Base-by-base conservation (phyloP, 2,113 vertebrate genomes). In the Cephalophus harveyi region DNA sequence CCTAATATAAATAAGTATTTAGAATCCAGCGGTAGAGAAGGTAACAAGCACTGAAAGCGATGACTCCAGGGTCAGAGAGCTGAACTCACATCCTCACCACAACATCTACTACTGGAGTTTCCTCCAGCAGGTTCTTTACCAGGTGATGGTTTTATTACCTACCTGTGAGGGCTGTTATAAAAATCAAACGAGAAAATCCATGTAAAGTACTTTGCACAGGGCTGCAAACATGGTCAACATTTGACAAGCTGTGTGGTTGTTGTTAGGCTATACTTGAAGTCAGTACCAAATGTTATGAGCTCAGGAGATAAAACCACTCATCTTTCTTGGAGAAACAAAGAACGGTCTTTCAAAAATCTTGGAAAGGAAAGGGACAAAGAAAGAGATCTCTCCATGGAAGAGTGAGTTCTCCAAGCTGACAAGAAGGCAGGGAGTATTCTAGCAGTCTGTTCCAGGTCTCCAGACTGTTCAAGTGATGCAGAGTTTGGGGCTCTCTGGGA, bases 1-100 rank as follows among this genome's bases (percentile, higher is more conserved):
- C 30, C 9, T n/a, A 71, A 71, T 11, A 84, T 33, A 97, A 93
- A 76, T 91, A 90, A 92, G 23, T 28, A 88, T 87, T 96, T 91
- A 92, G 85, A 94, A 55, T 67, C 40, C 50, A 85, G 5, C 12
- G 23, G 12, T 84, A 86, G 78, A 52, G 23, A 52, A 95, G n/a
- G 40, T 12, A 21, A 36, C 33, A 92, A 92, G 92, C 14, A 43
- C 17, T 48, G 36, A 87, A 86, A 91, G 87, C 13, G 30, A 43
- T 12, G 2, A 12, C 79, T 62, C 50, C 85, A 54, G 85, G 9
- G 8, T 78, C 57, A 93, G 57, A 95, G 4, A 33, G 52, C 87
- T n/a, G 16, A n/a, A 88, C 57, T 52, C 48, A 71, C 19, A 36
- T 48, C 76, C 8, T 25, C 10, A 21, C 78, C 30, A 57, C 36